Conservation (phyloP, 2,888 invertebrate species). For the Diploptera punctata region DNA sequence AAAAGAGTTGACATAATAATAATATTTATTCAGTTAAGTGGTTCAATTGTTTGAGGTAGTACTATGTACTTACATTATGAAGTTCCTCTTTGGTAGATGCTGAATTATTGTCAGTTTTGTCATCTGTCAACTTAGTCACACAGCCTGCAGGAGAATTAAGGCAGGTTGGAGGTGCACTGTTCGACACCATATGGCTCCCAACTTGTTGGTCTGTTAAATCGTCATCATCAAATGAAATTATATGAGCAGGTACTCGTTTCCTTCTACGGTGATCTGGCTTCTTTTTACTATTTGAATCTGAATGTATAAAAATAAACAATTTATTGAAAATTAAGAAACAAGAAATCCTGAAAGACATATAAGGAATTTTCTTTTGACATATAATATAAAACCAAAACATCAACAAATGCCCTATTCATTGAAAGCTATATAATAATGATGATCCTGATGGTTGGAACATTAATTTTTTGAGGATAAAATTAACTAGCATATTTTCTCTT, state of each 20-base stretch:
- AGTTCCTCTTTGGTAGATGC: neutral
- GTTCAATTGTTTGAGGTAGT: too few species aligned
- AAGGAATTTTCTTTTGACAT: too few species aligned
- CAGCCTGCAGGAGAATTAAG: constrained; percentile 62
- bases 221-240: constrained; percentile 73
- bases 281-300: constrained; percentile 20
- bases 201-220: constrained; percentile 47
- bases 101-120: neutral
- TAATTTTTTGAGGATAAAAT: too few species aligned
- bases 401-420: too few species aligned
- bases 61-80: constrained; percentile 12
- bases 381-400: too few species aligned
- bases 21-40: too few species aligned
- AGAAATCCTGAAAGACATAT: too few species aligned
- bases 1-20: too few species aligned
- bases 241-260: constrained; percentile 67
- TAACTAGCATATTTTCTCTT: too few species aligned
- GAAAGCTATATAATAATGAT: too few species aligned
- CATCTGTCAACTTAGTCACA: neutral
- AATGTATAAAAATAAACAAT: constrained; percentile 17
- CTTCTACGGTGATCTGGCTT: constrained; percentile 55
- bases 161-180: constrained; percentile 68
- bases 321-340: too few species aligned
- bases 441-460: too few species aligned
- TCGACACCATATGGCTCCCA: constrained; percentile 51